phyloP scores from a whole-genome alignment of 2,888 invertebrate genomes.

The Rhamnusium bicolor region DNA sequence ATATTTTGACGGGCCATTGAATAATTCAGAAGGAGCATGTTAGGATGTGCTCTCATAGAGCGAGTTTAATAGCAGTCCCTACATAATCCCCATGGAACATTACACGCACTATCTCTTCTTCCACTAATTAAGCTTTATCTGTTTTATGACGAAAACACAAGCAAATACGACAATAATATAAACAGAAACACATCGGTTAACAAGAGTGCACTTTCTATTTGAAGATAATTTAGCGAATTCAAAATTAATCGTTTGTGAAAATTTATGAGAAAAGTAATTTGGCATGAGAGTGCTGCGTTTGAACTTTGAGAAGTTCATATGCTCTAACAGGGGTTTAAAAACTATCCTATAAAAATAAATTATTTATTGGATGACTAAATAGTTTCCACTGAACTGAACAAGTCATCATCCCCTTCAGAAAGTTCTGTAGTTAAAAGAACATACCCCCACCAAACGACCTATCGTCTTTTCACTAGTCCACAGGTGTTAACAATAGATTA shows the following conservation, averaged over 20 bases:
- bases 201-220: constrained; percentile 24
- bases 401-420: too few relatives aligned
- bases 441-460: too few relatives aligned
- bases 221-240: constrained; percentile 40
- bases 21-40: constrained; percentile 28
- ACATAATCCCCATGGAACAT: constrained; percentile 40
- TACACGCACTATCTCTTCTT: constrained; percentile 57
- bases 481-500: too few relatives aligned
- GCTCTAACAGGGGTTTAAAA: neutral
- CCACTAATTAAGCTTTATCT: constrained; percentile 57
- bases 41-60: constrained; percentile 8
- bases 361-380: too few relatives aligned
- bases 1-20: constrained; percentile 34
- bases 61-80: constrained; percentile 11
- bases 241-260: constrained; percentile 38
- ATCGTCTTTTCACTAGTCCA: too few relatives aligned
- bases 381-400: too few relatives aligned
- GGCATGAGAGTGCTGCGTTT: neutral
- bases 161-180: constrained; percentile 32
- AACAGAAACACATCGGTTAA: constrained; percentile 19
- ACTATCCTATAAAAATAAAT: too few relatives aligned
- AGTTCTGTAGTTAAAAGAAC: too few relatives aligned
- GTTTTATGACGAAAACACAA: constrained; percentile 34
- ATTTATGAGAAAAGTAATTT: neutral
- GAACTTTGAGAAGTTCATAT: neutral